Percentiles rank a stretch among this genome's conserved stretches.
phyloP scores from a whole-genome alignment of 35 echinoderm and acorn worm species.

The Eucidaris tribuloides region DNA sequence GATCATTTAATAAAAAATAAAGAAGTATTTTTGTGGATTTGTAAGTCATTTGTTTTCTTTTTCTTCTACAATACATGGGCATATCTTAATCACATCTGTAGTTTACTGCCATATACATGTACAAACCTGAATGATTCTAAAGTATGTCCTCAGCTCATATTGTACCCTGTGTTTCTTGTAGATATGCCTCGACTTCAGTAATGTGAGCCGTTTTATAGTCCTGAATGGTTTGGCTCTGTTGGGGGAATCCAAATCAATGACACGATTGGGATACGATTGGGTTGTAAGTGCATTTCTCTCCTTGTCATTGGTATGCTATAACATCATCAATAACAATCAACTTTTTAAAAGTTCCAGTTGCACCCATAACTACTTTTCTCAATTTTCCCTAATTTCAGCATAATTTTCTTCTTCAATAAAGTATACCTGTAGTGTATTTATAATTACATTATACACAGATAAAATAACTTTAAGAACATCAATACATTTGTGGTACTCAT shows the following conservation, averaged over 20 bases:
- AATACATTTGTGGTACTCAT: no score
- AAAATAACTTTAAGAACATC: no score
- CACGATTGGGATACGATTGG: no score
- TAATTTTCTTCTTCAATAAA: no score
- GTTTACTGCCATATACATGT: background rate
- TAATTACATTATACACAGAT: no score
- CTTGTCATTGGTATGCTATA: no score
- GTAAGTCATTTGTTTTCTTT: background rate
- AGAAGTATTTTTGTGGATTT: background rate
- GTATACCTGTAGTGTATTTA: no score
- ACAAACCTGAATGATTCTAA: slow-evolving; percentile 75
- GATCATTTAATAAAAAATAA: background rate
- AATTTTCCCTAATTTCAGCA: no score
- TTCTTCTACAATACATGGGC: background rate
- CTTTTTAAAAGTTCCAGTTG: no score
- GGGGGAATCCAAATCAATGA: background rate
- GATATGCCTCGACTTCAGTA: slow-evolving; percentile 86
- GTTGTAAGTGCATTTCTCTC: no score
- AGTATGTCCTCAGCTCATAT: slow-evolving; percentile 96
- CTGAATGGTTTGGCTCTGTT: slow-evolving; percentile 62
- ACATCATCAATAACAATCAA: no score
- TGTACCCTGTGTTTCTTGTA: slow-evolving; percentile 98
- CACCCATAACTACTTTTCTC: no score
- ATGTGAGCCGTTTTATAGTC: slow-evolving; percentile 60
- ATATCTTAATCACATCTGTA: background rate